A percentile compares a stretch with the other conserved stretches of the same genome.
Evolutionary conservation across 2,888 invertebrate genomes (phyloP).

Genomic region (Tetragonula carbonaria): DNA sequence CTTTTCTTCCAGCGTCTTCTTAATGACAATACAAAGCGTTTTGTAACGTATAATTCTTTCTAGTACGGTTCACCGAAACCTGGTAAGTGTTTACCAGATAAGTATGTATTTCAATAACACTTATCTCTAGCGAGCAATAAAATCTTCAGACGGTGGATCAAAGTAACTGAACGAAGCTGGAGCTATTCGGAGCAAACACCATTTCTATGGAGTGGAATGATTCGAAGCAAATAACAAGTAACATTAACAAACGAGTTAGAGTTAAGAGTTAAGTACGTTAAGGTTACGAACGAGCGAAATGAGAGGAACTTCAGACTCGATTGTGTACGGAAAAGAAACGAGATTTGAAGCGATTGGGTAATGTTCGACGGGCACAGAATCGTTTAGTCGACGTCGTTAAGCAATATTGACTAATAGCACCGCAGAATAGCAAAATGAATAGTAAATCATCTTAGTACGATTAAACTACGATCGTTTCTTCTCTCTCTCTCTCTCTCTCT

Average conservation of each 20-base stretch:
- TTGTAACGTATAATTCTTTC: slow-evolving; percentile 13
- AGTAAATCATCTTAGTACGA: slow-evolving; percentile 17
- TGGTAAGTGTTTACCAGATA: background rate
- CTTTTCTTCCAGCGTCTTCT: background rate
- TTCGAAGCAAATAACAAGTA: slow-evolving; percentile 8
- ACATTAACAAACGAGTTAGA: background rate
- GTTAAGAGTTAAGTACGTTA: background rate
- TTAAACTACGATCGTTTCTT: slow-evolving; percentile 2
- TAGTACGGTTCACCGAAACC: background rate
- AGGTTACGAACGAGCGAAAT: slow-evolving; percentile 21
- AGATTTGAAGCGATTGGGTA: slow-evolving; percentile 20
- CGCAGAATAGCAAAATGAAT: slow-evolving; percentile 27
- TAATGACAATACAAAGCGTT: slow-evolving; percentile 20
- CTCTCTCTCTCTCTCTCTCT: too few species aligned
- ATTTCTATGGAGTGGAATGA: background rate
- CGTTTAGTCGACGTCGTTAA: slow-evolving; percentile 17
- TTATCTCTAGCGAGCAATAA: background rate
- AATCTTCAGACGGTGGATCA: background rate
- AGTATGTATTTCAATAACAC: background rate
- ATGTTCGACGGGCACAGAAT: slow-evolving; percentile 35
- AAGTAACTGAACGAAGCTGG: background rate
- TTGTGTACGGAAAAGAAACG: background rate
- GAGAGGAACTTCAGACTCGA: slow-evolving; percentile 61
- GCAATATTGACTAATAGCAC: slow-evolving; percentile 56
- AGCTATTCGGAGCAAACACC: background rate